These are phyloP conservation scores for Branchinecta sandiegonensis DNA, from an alignment of 2,888 invertebrate genomes.

Conservation along the genomic window DNA sequence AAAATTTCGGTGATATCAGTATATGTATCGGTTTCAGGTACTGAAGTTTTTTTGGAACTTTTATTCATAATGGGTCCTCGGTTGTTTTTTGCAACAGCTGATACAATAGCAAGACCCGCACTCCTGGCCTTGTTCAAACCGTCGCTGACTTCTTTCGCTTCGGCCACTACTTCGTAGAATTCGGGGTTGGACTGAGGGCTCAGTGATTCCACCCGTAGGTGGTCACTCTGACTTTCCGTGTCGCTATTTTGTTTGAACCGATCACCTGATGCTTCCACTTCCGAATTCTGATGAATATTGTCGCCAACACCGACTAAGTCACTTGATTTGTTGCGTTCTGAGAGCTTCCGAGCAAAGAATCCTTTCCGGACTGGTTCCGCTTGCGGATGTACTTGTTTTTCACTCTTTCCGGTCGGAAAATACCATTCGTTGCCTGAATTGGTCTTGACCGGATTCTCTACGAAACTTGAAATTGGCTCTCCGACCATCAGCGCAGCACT, in stretches of 20 bases:
- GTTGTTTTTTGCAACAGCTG: not conserved
- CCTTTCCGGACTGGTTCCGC: not conserved
- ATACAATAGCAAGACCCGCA: not conserved
- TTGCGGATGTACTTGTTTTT: not conserved
- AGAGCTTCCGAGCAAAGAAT: conserved; percentile 3
- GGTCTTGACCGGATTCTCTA: not conserved
- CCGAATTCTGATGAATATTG: not conserved
- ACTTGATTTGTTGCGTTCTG: not conserved
- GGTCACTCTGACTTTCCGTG: not conserved
- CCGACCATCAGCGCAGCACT: too few relatives aligned
- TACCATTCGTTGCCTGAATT: not conserved
- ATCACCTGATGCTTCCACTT: not conserved
- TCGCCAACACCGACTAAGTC: not conserved
- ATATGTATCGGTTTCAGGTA: not conserved
- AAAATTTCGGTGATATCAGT: conserved; percentile 34
- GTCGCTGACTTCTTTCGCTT: not conserved
- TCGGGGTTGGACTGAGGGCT: not conserved
- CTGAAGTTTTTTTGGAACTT: not conserved
- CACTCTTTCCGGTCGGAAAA: not conserved
- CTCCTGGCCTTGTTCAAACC: not conserved
- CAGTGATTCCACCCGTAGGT: too few relatives aligned
- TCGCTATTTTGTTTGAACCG: not conserved
- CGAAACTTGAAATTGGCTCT: too few relatives aligned
- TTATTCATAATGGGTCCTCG: not conserved
- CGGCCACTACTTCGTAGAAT: not conserved